Conservation (phyloP, 2,888 invertebrate species). For the Tryphoninae sp. region DNA sequence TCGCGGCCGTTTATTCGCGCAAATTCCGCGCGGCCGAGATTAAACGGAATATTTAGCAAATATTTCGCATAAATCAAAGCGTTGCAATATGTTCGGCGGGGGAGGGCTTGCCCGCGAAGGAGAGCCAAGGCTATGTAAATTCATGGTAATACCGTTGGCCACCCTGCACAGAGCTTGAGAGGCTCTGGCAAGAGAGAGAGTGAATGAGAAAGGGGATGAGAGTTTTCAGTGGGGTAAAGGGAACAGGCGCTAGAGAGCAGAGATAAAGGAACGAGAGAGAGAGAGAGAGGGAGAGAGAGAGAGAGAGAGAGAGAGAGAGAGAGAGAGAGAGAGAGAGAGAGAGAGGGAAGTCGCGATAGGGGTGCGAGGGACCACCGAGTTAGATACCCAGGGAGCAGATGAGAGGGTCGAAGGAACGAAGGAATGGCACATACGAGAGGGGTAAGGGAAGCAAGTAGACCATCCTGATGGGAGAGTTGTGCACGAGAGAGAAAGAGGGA, state of each 20-base stretch:
- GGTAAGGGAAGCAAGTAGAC: conserved; percentile 58
- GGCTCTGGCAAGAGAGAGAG: conserved; percentile 49
- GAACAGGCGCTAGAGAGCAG: conserved; percentile 34
- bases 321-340: no score
- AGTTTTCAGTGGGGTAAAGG: conserved; percentile 51
- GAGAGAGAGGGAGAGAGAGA: conserved; percentile 30
- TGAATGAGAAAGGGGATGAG: conserved; percentile 51
- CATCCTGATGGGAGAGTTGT: conserved; percentile 58
- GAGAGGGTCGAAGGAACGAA: conserved; percentile 62
- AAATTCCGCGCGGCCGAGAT: conserved; percentile 74
- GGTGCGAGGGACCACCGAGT: conserved; percentile 45
- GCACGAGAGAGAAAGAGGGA: conserved; percentile 33
- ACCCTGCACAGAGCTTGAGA: conserved; percentile 74
- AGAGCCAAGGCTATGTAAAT: conserved; percentile 77
- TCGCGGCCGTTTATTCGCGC: conserved; percentile 63
- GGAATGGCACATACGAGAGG: conserved; percentile 57
- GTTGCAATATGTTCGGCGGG: conserved; percentile 78
- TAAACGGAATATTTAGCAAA: conserved; percentile 80
- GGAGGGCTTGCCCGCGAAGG: conserved; percentile 60
- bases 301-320: conserved; percentile 31
- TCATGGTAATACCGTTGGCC: conserved; percentile 79
- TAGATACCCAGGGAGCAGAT: conserved; percentile 61
- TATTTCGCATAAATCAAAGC: conserved; percentile 80
- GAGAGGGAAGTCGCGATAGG: conserved; percentile 38
- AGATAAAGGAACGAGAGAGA: conserved; percentile 38